Evolutionary conservation across 2,888 invertebrate genomes (phyloP), one percentile per base, ranked within the genome.

Genomic region (Penaeus monodon): DNA sequence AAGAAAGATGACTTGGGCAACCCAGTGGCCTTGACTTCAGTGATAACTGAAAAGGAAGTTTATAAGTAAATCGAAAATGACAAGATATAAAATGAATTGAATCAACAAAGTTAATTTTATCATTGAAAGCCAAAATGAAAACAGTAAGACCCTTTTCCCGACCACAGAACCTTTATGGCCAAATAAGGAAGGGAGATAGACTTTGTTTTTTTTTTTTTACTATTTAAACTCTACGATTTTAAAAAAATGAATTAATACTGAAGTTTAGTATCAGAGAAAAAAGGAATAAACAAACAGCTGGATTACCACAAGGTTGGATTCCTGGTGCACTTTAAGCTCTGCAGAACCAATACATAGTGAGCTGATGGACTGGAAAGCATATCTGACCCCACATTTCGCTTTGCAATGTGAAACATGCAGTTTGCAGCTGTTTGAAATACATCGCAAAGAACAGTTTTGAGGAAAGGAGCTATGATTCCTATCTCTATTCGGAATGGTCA

Each of bases 381-480:
- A 91, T 99, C 99, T 99, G 99, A 0, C 99, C 99, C 93, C 0
- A 99, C 99, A 92, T 98, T 99, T 49, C 99, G 94, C 93, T 99
- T 99, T 29, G 99, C 99, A 92, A 99, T 99, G 99, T 99, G 92
- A 98, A 99, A 99, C 95, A 93, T 99, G 93, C 97, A 99, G 86
- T 97, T 95, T 65, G 96, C 96, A 99, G 96, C 93, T 98, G 91
- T 96, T 95, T 7, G 98, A 97, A 90, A 99, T 95, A 86, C 96
- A 93, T 99, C 99, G 91, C 68, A 92, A 92, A 78, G 65, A 57
- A 64, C 17, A 27, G 33, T 27, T 70, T 4, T 38, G 24, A 73
- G 33, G 73, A 33, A 73, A 38, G 22, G 33, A 73, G 3, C 73
- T 73, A 14, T 73, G 38, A 73, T 38, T 20, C 57, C 14, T 12